Evolutionary conservation across 1,140 invertebrate genomes (phyloP), one percentile per base, ranked within the genome.

Genomic region (Liolophura sinensis): DNA sequence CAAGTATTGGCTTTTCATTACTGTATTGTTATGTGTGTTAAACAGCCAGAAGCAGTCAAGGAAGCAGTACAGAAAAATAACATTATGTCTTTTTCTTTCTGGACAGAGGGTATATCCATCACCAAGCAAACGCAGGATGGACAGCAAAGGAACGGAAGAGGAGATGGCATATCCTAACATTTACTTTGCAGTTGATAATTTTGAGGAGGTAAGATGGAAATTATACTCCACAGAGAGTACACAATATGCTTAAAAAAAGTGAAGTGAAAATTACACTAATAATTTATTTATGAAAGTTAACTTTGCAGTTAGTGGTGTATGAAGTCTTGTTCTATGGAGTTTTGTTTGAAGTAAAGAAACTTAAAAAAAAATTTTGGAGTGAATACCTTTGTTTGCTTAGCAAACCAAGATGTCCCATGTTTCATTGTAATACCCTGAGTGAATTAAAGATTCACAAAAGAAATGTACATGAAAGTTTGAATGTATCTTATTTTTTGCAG

Each of bases 131-230:
- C 87, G 97, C 74, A 89, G 94, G 80, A 99, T 99, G 96, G 95
- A 99, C 83, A 93, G 93, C 18, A 99, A 99, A 86, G 97, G 96
- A 47, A 96, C 98, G 80, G 90, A 93, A 69, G 97, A 99, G 86
- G 95, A 98, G 86, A 98, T 99, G 81, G 97, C 95, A 46, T 99
- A 98, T 87, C 97, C 97, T 1, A 94, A 97, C 87, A 95, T 99
- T 73, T 99, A 95, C 86, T 99, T 99, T 85, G 96, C 96, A 89
- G 94, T 99, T 57, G 97, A 99, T 85, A 97, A 98, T 87, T 99
- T 98, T 86, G 97, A 99, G 85, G 95, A 99, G 89, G 94, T 96
- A 79, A 81, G 48, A 64, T 60, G n/a, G n/a, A n/a, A n/a, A n/a
- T n/a, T n/a, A n/a, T n/a, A n/a, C n/a, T n/a, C n/a, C n/a, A n/a